A percentile compares a stretch with the other conserved stretches of the same genome.
phyloP scores from a whole-genome alignment of 2,113 vertebrate genomes.

The Zapus hudsonius region DNA sequence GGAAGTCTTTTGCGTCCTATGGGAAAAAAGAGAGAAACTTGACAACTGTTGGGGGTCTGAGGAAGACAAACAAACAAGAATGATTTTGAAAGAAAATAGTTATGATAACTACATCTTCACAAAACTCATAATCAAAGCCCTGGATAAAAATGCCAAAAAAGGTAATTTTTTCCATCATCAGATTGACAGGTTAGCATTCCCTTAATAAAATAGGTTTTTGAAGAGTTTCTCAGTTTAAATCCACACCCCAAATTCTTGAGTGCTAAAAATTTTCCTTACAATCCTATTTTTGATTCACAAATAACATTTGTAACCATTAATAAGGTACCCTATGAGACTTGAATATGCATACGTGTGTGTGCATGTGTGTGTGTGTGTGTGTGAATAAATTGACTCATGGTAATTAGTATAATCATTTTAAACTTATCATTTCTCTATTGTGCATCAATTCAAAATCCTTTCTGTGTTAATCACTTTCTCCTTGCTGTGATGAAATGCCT shows the following conservation, averaged over 20 bases:
- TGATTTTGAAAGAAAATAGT: not conserved
- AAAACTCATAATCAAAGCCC: not conserved
- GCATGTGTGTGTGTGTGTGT: too few relatives aligned
- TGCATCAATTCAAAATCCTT: too few relatives aligned
- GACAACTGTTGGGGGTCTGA: not conserved
- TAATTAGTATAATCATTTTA: too few relatives aligned
- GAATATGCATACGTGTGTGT: too few relatives aligned
- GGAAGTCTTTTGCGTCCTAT: slow-evolving; percentile 67
- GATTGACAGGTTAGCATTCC: not conserved
- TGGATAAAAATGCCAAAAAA: not conserved
- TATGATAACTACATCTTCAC: not conserved
- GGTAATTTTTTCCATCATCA: not conserved
- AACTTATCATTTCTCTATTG: too few relatives aligned
- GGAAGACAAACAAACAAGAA: not conserved
- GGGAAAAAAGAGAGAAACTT: not conserved
- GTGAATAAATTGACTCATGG: too few relatives aligned
- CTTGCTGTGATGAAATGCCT: too few relatives aligned
- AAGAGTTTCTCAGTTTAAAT: not conserved
- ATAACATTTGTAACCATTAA: too few relatives aligned
- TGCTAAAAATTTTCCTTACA: too few relatives aligned
- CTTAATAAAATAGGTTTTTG: not conserved
- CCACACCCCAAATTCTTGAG: not conserved
- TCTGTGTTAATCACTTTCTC: too few relatives aligned
- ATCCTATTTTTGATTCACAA: too few relatives aligned
- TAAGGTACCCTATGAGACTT: too few relatives aligned